Base-by-base conservation (phyloP, 2,888 invertebrate species). In the Scaptodrosophila latifasciaeformis region DNA sequence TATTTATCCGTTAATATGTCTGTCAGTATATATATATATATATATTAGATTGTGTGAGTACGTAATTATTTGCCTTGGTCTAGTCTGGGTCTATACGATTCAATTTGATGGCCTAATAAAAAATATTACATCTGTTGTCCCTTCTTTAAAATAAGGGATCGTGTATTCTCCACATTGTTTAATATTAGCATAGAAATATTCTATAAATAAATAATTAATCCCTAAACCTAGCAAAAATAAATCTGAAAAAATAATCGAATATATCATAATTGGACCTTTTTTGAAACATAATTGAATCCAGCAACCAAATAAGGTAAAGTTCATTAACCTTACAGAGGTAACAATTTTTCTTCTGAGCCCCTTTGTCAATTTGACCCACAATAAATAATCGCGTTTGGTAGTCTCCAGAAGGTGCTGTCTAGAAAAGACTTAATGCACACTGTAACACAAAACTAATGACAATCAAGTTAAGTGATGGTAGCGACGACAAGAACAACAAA, bases 251-350 rank as follows among this genome's bases (percentile, higher is more conserved):
- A n/a, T n/a, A 7, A 34, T 54, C 49, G 49, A 34, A 46, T 43
- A 49, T 48, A 44, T 15, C 42, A 46, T 43, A 53, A 13, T 21
- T 30, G 1, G 5, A 21, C 10, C 29, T 12, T 51, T 7, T n/a
- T 3, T 34, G 43, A 54, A 54, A 54, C 51, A 54, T 54, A 48
- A 49, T 43, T 51, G 45, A 40, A 44, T 21, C 34, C 34, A 43
- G 31, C 44, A 65, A 57, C 57, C 35, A 54, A 58, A 63, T 54
- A 54, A 60, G 56, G 51, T 55, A 67, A 66, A 56, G 83, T 82
- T 81, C 81, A 74, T 82, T 82, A 65, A 83, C 83, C 81, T 77
- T 68, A 37, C 17, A 37, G 17, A 13, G 4, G 17, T 6, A 15
- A 37, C 4, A 21, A n/a, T n/a, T 35, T 13, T 35, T 7, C 15